Base-by-base conservation (phyloP, 2,113 vertebrate genomes). In the Rostratula benghalensis region DNA sequence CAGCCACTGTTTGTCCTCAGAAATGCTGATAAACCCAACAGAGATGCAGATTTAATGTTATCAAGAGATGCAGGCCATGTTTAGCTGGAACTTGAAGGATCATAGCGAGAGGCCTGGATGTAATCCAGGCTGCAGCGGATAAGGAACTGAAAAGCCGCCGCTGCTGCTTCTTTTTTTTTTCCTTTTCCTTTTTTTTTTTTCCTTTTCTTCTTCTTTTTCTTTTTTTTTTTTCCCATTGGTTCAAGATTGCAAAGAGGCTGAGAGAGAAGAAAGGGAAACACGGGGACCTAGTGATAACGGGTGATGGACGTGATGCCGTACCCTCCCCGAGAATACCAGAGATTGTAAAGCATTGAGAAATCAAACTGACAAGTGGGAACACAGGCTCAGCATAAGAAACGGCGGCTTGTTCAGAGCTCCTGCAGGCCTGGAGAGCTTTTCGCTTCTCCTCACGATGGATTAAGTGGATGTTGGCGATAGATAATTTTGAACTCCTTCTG, bases 341-440 rank as follows among this genome's bases (percentile, higher is more conserved):
- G 93, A 96, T 92, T 95, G 94, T 60, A 90, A 76, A 94, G 93
- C 94, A 95, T 89, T 95, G 88, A 96, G 94, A 97, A 97, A 97
- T 97, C 93, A 97, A 97, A 96, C 86, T 96, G 95, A 97, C 96
- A 97, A 86, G 85, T 91, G 87, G 88, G 90, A 96, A 84, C 91
- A 92, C 59, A 92, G 83, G 87, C 94, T 96, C 91, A 92, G 93
- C 95, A 94, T 96, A 93, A 95, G 94, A 97, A 93, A 95, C 41
- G 11, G 54, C 10, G 0, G 37, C 94, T 97, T 76, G 74, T 67
- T 78, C 86, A 20, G 51, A 92, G 94, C 90, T 96, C 64, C 94
- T 93, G 93, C 83, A 92, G 93, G 94, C 91, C 92, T 96, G 88
- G 93, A 97, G 95, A 96, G 90, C 89, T 96, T 96, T 96, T 54